Evolutionary conservation across 1,140 invertebrate genomes (phyloP).

Genomic region (Palaemon carinicauda): DNA sequence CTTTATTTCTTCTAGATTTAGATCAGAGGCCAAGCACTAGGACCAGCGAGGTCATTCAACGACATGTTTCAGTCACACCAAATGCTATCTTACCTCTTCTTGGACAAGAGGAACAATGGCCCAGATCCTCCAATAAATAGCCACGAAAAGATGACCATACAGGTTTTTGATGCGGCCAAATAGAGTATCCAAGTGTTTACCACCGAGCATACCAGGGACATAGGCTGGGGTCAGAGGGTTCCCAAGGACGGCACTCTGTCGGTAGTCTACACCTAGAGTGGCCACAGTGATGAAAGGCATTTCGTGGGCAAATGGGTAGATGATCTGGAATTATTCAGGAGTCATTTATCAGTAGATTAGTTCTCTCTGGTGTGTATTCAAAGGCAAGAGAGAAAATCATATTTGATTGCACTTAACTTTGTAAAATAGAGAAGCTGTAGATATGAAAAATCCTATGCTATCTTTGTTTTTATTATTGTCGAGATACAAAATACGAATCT

Average conservation of each 20-base stretch:
- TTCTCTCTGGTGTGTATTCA: too few relatives aligned
- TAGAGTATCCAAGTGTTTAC: background rate
- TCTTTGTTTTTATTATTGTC: too few relatives aligned
- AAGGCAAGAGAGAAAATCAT: background rate
- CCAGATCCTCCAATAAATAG: background rate
- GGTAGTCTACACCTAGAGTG: background rate
- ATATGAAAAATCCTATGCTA: too few relatives aligned
- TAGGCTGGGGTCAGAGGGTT: constrained; percentile 17
- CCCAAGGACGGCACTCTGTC: constrained; percentile 9
- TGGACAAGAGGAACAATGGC: background rate
- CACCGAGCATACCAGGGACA: background rate
- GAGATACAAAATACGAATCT: too few relatives aligned
- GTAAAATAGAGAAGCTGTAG: too few relatives aligned
- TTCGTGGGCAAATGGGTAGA: constrained; percentile 16
- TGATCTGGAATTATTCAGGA: constrained; percentile 7
- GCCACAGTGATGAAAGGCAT: constrained; percentile 26
- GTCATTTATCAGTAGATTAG: too few relatives aligned
- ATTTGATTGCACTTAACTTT: background rate
- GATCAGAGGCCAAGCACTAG: too few relatives aligned
- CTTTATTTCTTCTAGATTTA: background rate
- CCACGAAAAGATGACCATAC: background rate
- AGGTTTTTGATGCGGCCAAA: background rate
- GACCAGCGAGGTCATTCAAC: too few relatives aligned
- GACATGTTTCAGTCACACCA: too few relatives aligned
- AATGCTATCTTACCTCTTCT: background rate